Conservation (phyloP, 2,797 vertebrate species). For the Mycteria americana region DNA sequence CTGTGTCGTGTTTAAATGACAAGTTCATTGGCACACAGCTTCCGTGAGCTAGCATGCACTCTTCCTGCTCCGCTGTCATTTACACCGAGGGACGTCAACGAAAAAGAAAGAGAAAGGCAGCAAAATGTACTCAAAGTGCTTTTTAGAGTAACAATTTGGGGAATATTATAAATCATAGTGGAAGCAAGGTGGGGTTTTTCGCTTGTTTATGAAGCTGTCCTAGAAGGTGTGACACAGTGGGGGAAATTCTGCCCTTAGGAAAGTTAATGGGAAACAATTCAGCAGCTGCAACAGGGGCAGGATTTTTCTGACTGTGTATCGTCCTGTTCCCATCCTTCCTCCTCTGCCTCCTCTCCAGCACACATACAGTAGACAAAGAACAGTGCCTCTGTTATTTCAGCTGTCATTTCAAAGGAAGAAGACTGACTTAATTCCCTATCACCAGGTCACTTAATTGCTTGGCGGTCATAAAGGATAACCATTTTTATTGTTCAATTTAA, state of each 20-base stretch:
- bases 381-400: slow-evolving; percentile 30
- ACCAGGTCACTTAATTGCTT: slow-evolving; percentile 55
- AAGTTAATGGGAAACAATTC: not conserved
- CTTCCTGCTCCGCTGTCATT: not conserved
- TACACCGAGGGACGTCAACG: not conserved
- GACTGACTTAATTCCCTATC: slow-evolving; percentile 42
- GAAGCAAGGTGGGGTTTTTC: not conserved
- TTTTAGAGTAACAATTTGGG: not conserved
- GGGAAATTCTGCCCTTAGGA: not conserved
- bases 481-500: slow-evolving; percentile 58
- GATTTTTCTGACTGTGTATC: not conserved
- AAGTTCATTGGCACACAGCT: not conserved
- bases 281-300: not conserved
- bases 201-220: not conserved
- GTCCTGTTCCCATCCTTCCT: not conserved
- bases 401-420: slow-evolving; percentile 42
- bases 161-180: not conserved
- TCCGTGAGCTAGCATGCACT: not conserved
- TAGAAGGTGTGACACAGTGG: not conserved
- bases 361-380: slow-evolving; percentile 9
- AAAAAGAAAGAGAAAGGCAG: not conserved
- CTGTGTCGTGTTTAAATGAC: not conserved
- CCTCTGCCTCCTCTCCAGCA: not conserved
- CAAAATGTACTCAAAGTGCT: not conserved
- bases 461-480: slow-evolving; percentile 12